Base-by-base conservation (phyloP, 2,797 vertebrate species). In the Fundulus diaphanus region DNA sequence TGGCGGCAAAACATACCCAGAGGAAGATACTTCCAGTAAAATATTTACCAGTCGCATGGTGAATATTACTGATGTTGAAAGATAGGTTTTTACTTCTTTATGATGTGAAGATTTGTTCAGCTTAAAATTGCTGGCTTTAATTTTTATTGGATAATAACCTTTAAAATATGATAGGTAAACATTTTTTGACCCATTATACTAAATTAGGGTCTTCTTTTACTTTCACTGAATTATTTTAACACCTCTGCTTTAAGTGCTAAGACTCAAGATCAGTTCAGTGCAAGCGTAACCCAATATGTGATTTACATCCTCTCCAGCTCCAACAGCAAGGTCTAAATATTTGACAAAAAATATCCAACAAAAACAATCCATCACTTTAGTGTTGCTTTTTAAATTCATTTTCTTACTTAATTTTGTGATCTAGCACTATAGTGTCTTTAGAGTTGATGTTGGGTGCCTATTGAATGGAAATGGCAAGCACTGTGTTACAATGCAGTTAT, bases 101-200 rank as follows among this genome's bases (percentile, higher is more conserved):
- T 33, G 44, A 18, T 59, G 51, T 59, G 24, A 33, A 72, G 42
- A 15, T 59, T 72, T 61, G 37, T 72, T 59, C 31, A 72, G 57
- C 20, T 35, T 35, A 16, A 63, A 48, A 9, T 29, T 27, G 27
- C 48, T 61, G 31, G 20, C 35, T 66, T 66, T 66, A n/a, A 44
- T 42, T 66, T 66, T 66, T 22, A 18, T 42, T n/a, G 13, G n/a
- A 5, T 44, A 44, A 67, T 3, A 44, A n/a, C 37, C 40, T 44
- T 67, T 8, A 16, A 42, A 15, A 40, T 18, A 61, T 61, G 31
- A 35, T 61, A 35, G 33, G 11, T 63, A 63, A 35, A 63, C 44
- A n/a, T 20, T 68, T 54, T 65, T 51, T 51, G 22, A 66, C 13
- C 35, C 29, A 40, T 18, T 74, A 8, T 42, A 67, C 3, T 54